Conservation (phyloP, 2,888 invertebrate species). For the Apoda limacodes region DNA sequence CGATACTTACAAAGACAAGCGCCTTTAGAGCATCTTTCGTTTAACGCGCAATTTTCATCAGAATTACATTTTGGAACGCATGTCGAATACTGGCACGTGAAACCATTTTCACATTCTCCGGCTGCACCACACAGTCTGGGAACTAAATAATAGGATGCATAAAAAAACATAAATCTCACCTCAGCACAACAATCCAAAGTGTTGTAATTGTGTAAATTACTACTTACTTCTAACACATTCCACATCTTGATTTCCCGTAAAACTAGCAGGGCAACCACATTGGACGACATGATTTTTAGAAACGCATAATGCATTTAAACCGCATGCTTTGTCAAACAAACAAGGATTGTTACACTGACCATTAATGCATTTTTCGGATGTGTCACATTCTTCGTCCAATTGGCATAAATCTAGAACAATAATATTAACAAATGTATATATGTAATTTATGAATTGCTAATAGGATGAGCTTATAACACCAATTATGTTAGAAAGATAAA, state of each 20-base stretch:
- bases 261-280: constrained; percentile 86
- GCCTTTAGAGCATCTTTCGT: constrained; percentile 87
- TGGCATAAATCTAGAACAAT: constrained; percentile 87
- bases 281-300: constrained; percentile 79
- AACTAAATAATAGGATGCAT: constrained; percentile 60
- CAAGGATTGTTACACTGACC: constrained; percentile 89
- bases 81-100: constrained; percentile 83
- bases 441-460: too few species aligned
- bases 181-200: constrained; percentile 6
- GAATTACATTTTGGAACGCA: constrained; percentile 81
- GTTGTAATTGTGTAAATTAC: constrained; percentile 2
- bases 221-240: constrained; percentile 87
- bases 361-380: constrained; percentile 82
- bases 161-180: constrained; percentile 3
- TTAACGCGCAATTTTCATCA: constrained; percentile 88
- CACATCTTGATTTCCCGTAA: constrained; percentile 85
- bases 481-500: not conserved
- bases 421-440: too few species aligned
- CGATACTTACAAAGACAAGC: constrained; percentile 80
- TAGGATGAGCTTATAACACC: constrained; percentile 12
- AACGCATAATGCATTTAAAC: constrained; percentile 84
- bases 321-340: constrained; percentile 80
- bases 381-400: constrained; percentile 82
- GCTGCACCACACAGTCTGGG: constrained; percentile 80
- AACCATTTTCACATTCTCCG: constrained; percentile 77